Evolutionary conservation across 2,797 vertebrate species (phyloP), one percentile per base, ranked within the genome.

Genomic region (Liparis tanakae): DNA sequence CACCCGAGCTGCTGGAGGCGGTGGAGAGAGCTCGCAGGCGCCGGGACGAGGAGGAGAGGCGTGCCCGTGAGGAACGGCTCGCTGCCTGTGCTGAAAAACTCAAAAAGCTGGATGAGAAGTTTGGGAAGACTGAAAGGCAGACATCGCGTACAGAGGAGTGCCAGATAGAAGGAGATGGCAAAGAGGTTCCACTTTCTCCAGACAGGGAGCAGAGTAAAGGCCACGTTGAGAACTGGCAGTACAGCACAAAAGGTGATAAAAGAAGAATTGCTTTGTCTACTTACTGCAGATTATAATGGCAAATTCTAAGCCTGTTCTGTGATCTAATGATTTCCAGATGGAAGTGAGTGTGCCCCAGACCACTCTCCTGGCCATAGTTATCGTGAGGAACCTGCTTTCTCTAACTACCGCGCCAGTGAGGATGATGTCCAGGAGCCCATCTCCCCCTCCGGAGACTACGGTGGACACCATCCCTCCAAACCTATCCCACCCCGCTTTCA

Each of bases 11-110:
- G 79, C 98, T 98, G 0, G 98, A 99, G 85, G 98, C 98, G 0
- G 98, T 99, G 0, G 98, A 98, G 72, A 93, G 98, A 30, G 98
- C 98, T 6, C 95, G 98, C 20, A 94, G 91, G 51, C 94, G 98
- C 1, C 93, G 98, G 0, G 98, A 99, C 66, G 97, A 99, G 79
- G 98, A 99, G 80, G 98, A 99, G 83, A 92, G 97, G 1, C 94
- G 97, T 0, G 96, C 95, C 4, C 96, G 98, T 0, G 97, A 99
- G 66, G 98, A 99, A 83, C 91, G 98, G 4, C 89, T 99, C 80
- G 98, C 98, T 0, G 98, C 98, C 36, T 99, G 98, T 0, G 98
- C 98, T 0, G 98, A 97, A 76, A 99, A 99, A 72, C 96, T 99
- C n/a, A 99, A 98, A 58, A 96, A 95, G 73, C 94, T 99, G 62